Evolutionary conservation across 2,888 invertebrate species (phyloP), one percentile per base, ranked within the genome.

Genomic region (Drosophila kanekoi): DNA sequence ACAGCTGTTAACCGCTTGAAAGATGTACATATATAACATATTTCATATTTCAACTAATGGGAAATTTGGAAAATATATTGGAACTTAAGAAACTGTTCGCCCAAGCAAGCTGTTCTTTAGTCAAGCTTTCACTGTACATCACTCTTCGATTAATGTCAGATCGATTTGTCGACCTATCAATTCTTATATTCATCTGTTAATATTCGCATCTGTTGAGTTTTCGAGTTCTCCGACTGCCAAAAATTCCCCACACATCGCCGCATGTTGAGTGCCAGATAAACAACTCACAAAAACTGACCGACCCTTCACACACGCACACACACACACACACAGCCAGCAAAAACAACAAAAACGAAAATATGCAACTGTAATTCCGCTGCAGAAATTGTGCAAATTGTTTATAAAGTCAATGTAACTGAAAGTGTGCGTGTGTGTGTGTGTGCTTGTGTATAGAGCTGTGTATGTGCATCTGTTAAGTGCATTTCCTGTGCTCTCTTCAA

Each of bases 381-480:
- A 57, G 28, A 68, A 74, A 58, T 75, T 53, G 76, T 64, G 57
- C 60, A 77, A 72, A 75, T 77, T 75, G 73, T 75, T 75, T 77
- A 68, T 72, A 72, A 71, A 74, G 44, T 72, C 67, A 72, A 62
- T 53, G 56, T 61, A 51, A 54, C 64, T 44, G 14, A 49, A 52
- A n/a, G 23, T 37, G 3, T 40, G 2, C 20, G 9, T 11, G n/a
- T 11, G 20, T 14, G 3, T 48, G 9, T 38, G 11, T 18, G 4
- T 51, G 13, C 48, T 3, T 37, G 3, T 52, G 18, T 44, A 1
- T 40, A 5, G n/a, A 18, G 11, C n/a, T 10, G 5, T 47, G n/a
- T 20, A 14, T 37, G 35, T 20, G 10, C 58, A 20, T 69, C 48
- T 75, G 62, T 77, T 23, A 77, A 72, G 37, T 77, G 78, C 65